Evolutionary conservation across 2,113 vertebrate genomes (phyloP).

Genomic region (Cavia porcellus): DNA sequence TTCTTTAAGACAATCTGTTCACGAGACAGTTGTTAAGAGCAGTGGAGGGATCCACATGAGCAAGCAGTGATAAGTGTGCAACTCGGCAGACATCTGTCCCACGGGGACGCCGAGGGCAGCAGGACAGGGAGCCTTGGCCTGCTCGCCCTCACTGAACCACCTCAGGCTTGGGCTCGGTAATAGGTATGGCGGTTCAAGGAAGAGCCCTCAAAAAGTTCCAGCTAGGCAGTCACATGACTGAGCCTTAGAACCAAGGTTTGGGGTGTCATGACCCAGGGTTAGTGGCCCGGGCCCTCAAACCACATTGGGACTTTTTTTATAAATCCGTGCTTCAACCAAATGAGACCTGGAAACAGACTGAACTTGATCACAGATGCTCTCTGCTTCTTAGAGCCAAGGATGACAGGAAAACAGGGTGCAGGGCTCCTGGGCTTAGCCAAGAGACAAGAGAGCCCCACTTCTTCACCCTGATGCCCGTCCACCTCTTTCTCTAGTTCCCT

Average conservation of each 20-base stretch:
- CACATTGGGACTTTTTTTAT: fast-evolving
- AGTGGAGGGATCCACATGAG: fast-evolving
- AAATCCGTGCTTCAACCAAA: background rate
- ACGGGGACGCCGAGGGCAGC: fast-evolving
- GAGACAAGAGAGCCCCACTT: background rate
- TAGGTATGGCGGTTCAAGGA: background rate
- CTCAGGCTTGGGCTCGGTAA: no score
- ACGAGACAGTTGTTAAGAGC: fast-evolving
- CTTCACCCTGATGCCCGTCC: background rate
- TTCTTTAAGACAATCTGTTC: fast-evolving
- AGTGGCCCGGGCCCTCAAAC: fast-evolving
- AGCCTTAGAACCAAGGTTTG: background rate
- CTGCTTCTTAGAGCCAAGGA: background rate
- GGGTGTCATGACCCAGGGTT: fast-evolving
- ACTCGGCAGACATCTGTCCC: fast-evolving
- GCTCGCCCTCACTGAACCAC: background rate
- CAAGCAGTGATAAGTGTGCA: fast-evolving
- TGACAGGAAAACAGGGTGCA: background rate
- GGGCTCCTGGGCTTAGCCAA: no score
- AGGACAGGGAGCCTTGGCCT: fast-evolving
- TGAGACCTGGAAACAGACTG: background rate
- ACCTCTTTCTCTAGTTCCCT: background rate
- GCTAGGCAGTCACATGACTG: background rate
- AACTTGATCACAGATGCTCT: fast-evolving
- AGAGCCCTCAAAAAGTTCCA: background rate